Conservation (phyloP, 2,797 vertebrate species). For the Helicolenus hilgendorfi region DNA sequence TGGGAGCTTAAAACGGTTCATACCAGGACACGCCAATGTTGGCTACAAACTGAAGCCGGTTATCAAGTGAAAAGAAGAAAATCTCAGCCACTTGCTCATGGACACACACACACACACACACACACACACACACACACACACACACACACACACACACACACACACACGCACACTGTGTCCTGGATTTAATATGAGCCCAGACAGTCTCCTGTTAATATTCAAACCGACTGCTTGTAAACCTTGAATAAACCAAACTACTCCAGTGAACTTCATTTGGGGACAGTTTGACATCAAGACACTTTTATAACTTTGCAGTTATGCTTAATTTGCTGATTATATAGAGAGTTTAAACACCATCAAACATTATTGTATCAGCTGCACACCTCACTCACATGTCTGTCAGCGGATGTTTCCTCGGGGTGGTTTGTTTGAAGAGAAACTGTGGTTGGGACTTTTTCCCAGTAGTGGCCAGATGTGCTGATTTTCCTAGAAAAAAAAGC, state of each 20-base stretch:
- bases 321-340: background rate
- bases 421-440: conserved; percentile 27
- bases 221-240: conserved; percentile 34
- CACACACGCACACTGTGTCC: background rate
- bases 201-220: conserved; percentile 32
- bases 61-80: background rate
- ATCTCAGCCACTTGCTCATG: background rate
- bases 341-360: background rate
- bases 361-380: background rate
- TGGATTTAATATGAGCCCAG: conserved; percentile 6
- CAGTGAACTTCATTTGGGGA: background rate
- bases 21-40: conserved; percentile 21
- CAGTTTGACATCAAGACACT: background rate
- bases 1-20: conserved; percentile 49
- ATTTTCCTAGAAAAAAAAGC: background rate
- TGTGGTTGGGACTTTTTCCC: conserved; percentile 13
- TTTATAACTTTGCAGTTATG: background rate
- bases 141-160: background rate
- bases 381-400: background rate
- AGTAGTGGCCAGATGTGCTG: background rate
- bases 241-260: background rate
- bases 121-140: background rate
- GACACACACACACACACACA: background rate
- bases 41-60: background rate
- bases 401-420: background rate